These are phyloP conservation scores for Proales similis DNA, from an alignment of 1,140 invertebrate genomes.

Conservation along the genomic window DNA sequence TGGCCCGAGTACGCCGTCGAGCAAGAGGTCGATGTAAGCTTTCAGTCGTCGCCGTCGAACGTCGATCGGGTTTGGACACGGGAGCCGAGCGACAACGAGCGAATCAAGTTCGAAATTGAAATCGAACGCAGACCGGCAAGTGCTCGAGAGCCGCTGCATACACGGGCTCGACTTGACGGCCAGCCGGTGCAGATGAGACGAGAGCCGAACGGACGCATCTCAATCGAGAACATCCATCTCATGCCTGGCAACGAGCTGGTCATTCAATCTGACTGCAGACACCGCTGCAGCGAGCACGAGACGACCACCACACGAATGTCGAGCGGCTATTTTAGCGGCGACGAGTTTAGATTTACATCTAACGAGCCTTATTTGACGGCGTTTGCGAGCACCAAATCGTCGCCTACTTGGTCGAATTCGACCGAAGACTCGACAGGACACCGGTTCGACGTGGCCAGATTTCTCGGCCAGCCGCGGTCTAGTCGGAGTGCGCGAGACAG, in stretches of 20 bases:
- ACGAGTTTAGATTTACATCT: conserved; percentile 30
- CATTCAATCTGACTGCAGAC: not conserved
- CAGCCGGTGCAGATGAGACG: too few relatives aligned
- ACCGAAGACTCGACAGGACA: not conserved
- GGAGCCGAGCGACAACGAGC: not conserved
- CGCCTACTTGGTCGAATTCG: conserved; percentile 13
- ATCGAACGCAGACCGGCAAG: conserved; percentile 24
- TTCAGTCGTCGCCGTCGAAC: not conserved
- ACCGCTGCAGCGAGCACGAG: not conserved
- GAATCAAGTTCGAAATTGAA: conserved; percentile 30
- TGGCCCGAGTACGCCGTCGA: conserved; percentile 34
- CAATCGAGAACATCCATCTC: not conserved
- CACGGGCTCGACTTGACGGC: not conserved
- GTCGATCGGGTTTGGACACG: not conserved
- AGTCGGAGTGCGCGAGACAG: not conserved
- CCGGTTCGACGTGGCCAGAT: conserved; percentile 30
- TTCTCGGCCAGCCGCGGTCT: not conserved
- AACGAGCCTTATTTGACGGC: not conserved
- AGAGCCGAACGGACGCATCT: conserved; percentile 1
- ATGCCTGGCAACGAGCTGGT: not conserved
- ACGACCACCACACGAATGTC: conserved; percentile 34
- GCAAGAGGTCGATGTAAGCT: conserved; percentile 10
- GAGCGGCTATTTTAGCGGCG: conserved; percentile 34
- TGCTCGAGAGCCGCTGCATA: not conserved
- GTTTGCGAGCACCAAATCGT: not conserved